phyloP scores from a whole-genome alignment of 2,113 vertebrate species.

The Tragelaphus buxtoni region DNA sequence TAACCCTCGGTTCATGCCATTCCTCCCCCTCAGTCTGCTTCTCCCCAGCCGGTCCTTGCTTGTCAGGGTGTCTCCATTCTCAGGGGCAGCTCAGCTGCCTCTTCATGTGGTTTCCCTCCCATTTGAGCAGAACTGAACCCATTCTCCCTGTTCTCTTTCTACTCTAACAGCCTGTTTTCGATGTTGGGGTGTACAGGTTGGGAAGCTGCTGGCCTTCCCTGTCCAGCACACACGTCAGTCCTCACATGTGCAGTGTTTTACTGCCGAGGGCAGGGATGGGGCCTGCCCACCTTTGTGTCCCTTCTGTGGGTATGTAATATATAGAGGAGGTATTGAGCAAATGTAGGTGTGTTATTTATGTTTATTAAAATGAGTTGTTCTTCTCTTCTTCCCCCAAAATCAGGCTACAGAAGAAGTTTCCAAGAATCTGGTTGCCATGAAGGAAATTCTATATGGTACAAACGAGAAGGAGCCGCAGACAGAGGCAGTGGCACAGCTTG shows the following conservation, averaged over 20 bases:
- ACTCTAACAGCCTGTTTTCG: rapidly evolving
- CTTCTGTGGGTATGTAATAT: neutral
- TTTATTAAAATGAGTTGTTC: constrained; percentile 9
- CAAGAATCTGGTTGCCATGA: constrained; percentile 96
- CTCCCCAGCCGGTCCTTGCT: neutral
- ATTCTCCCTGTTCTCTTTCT: neutral
- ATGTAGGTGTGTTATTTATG: neutral
- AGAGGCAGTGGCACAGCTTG: constrained; percentile 94
- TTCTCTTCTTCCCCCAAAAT: constrained; percentile 46
- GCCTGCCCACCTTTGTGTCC: neutral
- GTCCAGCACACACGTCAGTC: rapidly evolving
- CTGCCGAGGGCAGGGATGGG: neutral
- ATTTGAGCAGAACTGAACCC: neutral
- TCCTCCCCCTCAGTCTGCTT: neutral
- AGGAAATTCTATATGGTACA: constrained; percentile 95
- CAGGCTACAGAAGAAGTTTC: constrained; percentile 98
- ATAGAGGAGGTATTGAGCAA: neutral
- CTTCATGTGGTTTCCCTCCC: neutral
- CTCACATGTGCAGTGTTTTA: neutral
- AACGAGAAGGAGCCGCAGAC: constrained; percentile 95
- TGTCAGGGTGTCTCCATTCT: neutral
- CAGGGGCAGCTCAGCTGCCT: neutral
- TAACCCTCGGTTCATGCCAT: neutral
- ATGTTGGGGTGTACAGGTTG: rapidly evolving
- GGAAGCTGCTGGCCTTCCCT: neutral